Evolutionary conservation across 2,113 vertebrate genomes (phyloP).

Genomic region (Centrocercus urophasianus): DNA sequence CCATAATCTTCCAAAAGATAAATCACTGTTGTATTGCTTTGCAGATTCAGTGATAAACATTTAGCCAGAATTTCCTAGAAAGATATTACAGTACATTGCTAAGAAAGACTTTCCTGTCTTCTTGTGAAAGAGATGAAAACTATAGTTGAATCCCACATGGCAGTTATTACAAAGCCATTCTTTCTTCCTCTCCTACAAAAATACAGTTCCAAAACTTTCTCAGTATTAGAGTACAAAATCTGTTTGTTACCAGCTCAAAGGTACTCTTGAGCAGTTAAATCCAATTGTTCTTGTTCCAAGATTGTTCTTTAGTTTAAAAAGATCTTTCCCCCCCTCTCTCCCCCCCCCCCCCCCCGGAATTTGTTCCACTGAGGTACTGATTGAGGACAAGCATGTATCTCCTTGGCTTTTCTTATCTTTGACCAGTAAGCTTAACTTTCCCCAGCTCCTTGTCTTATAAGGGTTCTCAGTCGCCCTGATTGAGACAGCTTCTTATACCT

Average conservation of each 20-base stretch:
- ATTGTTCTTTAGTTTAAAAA: background rate
- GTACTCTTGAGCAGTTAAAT: background rate
- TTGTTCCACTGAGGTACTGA: background rate
- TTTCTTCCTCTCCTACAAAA: background rate
- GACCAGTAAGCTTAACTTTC: background rate
- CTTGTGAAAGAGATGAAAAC: background rate
- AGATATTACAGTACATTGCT: background rate
- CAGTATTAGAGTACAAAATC: background rate
- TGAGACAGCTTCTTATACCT: rapidly evolving
- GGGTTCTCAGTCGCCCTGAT: background rate
- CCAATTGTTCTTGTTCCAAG: background rate
- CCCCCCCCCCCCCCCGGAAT: background rate
- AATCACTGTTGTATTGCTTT: background rate
- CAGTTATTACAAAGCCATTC: background rate
- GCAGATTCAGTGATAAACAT: background rate
- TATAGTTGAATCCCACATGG: background rate
- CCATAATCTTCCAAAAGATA: background rate
- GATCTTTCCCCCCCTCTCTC: background rate
- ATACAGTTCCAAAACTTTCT: background rate
- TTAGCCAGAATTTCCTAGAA: background rate
- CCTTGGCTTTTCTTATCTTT: background rate
- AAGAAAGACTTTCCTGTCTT: background rate
- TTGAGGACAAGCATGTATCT: background rate
- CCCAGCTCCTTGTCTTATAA: background rate
- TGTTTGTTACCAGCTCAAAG: background rate